Evolutionary conservation across 1,140 invertebrate genomes (phyloP).

Genomic region (Leptopilina clavipes): DNA sequence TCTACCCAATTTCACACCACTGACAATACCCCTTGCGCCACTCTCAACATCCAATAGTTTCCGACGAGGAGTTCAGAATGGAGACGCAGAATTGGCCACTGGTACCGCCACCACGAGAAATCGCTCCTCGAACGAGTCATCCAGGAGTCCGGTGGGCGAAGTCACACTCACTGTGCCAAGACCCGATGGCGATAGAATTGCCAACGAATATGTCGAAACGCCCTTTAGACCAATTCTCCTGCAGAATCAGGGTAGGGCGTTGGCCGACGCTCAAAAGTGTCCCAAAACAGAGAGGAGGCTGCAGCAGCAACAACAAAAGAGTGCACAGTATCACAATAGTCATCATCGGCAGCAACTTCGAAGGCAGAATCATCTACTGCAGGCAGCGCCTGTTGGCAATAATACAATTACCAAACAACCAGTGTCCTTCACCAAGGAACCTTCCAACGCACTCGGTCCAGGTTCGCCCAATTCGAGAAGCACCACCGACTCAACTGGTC

Average conservation of each 20-base stretch:
- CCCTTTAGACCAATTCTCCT: slow-evolving; percentile 75
- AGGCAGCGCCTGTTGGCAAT: slow-evolving; percentile 63
- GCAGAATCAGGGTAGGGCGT: slow-evolving; percentile 49
- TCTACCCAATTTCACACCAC: slow-evolving; percentile 56
- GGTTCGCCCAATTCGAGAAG: slow-evolving; percentile 59
- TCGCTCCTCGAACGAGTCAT: slow-evolving; percentile 44
- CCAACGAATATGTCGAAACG: slow-evolving; percentile 91
- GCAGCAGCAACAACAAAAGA: slow-evolving; percentile 50
- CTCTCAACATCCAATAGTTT: slow-evolving; percentile 57
- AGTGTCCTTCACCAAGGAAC: slow-evolving; percentile 76
- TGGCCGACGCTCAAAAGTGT: slow-evolving; percentile 60
- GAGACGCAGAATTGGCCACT: slow-evolving; percentile 23
- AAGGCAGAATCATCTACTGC: slow-evolving; percentile 48
- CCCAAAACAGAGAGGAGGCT: slow-evolving; percentile 62
- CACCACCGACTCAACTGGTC: slow-evolving; percentile 59
- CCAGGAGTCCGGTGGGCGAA: slow-evolving; percentile 61
- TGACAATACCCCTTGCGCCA: slow-evolving; percentile 67
- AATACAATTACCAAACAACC: slow-evolving; percentile 77
- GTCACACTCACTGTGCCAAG: slow-evolving; percentile 84
- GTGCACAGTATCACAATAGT: slow-evolving; percentile 55
- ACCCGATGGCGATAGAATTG: slow-evolving; percentile 84
- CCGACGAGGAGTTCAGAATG: slow-evolving; percentile 36
- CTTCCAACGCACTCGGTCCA: slow-evolving; percentile 59
- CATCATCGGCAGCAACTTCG: slow-evolving; percentile 47
- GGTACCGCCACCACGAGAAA: slow-evolving; percentile 35